phyloP scores from a whole-genome alignment of 2,888 invertebrate genomes.

The Pheosia tremula region DNA sequence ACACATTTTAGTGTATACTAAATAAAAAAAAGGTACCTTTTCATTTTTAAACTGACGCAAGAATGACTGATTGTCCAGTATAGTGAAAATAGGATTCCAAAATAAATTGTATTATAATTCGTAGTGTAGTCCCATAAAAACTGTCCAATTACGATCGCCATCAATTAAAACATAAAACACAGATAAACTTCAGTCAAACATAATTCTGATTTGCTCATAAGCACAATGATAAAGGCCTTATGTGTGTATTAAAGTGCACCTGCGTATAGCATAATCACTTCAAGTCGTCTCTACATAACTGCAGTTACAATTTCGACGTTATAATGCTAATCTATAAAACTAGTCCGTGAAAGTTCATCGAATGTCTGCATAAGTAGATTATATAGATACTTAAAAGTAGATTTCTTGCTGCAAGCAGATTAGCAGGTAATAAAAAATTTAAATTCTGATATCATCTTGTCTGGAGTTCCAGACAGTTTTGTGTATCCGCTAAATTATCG shows the following conservation, averaged over 20 bases:
- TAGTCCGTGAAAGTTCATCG: conserved; percentile 36
- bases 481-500: conserved; percentile 12
- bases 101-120: too few relatives aligned
- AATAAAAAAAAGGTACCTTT: too few relatives aligned
- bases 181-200: too few relatives aligned
- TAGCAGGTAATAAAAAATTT: conserved; percentile 30
- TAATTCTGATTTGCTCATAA: too few relatives aligned
- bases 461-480: conserved; percentile 10
- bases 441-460: conserved; percentile 18
- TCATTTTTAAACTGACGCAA: too few relatives aligned
- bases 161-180: too few relatives aligned
- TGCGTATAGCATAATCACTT: not conserved
- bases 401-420: conserved; percentile 33
- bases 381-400: conserved; percentile 30
- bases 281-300: not conserved
- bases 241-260: not conserved
- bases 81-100: too few relatives aligned
- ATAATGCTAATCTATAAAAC: conserved; percentile 11
- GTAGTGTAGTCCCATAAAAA: too few relatives aligned
- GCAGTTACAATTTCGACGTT: not conserved
- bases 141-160: too few relatives aligned
- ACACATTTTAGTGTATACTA: too few relatives aligned
- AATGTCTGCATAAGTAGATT: conserved; percentile 38
- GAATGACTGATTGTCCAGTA: too few relatives aligned
- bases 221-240: too few relatives aligned